Evolutionary conservation across 2,113 vertebrate species (phyloP).

Genomic region (Cinclus cinclus): DNA sequence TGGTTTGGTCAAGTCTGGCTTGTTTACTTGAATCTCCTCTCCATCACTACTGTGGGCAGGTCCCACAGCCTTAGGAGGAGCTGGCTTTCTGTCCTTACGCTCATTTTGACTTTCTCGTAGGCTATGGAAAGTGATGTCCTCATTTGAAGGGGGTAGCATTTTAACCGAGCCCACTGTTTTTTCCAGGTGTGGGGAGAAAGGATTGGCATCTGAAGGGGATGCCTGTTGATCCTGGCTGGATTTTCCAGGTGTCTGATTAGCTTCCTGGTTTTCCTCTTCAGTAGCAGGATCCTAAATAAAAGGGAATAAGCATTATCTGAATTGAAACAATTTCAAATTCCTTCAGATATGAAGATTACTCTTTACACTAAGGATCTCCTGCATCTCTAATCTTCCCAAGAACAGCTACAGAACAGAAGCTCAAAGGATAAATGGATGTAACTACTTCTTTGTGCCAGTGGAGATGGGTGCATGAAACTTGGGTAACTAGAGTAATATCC

Average conservation of each 20-base stretch:
- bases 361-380: neutral
- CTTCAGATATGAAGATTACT: neutral
- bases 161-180: conserved; percentile 40
- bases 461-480: neutral
- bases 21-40: neutral
- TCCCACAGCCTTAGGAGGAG: neutral
- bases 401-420: neutral
- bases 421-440: neutral
- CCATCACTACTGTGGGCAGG: neutral
- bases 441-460: neutral
- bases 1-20: neutral
- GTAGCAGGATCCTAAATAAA: neutral
- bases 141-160: conserved; percentile 8
- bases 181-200: neutral
- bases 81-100: neutral
- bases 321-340: neutral
- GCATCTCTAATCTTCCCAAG: neutral
- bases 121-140: neutral
- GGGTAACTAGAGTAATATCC: neutral
- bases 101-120: neutral
- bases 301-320: neutral
- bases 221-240: neutral
- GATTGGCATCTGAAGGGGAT: neutral
- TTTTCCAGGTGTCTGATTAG: neutral
- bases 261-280: neutral